phyloP scores from a whole-genome alignment of 2,888 invertebrate genomes.

The Rhamphomyia laevipes region DNA sequence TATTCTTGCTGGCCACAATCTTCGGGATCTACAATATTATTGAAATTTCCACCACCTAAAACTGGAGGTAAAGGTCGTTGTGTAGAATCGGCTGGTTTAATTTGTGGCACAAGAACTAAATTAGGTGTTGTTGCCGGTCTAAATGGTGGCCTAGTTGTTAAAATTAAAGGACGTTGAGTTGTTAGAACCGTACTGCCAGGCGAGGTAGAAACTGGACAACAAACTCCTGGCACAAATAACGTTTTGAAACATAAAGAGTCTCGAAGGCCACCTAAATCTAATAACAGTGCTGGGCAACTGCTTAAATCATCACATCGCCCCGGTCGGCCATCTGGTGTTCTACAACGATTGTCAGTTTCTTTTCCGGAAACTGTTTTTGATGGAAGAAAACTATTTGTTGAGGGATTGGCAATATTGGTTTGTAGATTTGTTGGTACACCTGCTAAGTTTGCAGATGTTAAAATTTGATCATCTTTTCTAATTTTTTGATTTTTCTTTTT shows the following conservation, averaged over 20 bases:
- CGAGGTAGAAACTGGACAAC: conserved; percentile 56
- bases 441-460: conserved; percentile 7
- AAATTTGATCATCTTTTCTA: conserved; percentile 23
- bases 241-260: conserved; percentile 87
- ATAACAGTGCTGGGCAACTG: conserved; percentile 71
- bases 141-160: conserved; percentile 28
- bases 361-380: conserved; percentile 30
- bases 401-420: conserved; percentile 21
- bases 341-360: conserved; percentile 54
- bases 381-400: conserved; percentile 35
- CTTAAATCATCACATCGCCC: conserved; percentile 82
- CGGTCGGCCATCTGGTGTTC: conserved; percentile 65
- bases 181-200: conserved; percentile 30
- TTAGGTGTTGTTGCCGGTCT: conserved; percentile 23
- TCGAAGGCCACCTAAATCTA: conserved; percentile 68
- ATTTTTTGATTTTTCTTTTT: conserved; percentile 29
- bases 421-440: conserved; percentile 21
- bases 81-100: conserved; percentile 37
- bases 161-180: conserved; percentile 28
- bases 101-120: conserved; percentile 32
- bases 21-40: conserved; percentile 33
- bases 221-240: conserved; percentile 83
- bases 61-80: conserved; percentile 40
- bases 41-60: conserved; percentile 25
- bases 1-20: conserved; percentile 75